Conservation (phyloP, 2,797 vertebrate genomes). For the Rhinogobio ventralis region DNA sequence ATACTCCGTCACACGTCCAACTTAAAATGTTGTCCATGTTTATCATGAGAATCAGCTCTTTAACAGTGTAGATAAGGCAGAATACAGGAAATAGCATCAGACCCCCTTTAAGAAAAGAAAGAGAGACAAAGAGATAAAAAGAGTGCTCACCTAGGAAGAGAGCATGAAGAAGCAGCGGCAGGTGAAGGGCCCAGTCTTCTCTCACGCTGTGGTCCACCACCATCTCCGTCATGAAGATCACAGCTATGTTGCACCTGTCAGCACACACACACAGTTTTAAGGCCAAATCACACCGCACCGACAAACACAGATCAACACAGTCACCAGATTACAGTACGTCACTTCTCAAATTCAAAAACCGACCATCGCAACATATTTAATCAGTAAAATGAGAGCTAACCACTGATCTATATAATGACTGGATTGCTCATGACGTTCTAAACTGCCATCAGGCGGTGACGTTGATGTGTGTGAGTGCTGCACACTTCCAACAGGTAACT, state of each 20-base stretch:
- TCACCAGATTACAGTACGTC: background rate
- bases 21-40: too few relatives aligned
- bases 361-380: too few relatives aligned
- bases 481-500: too few relatives aligned
- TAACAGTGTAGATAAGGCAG: too few relatives aligned
- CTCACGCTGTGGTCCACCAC: constrained; percentile 98
- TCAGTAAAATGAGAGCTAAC: too few relatives aligned
- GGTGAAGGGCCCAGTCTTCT: constrained; percentile 97
- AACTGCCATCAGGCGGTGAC: too few relatives aligned
- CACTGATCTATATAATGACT: too few relatives aligned
- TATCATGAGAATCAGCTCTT: too few relatives aligned
- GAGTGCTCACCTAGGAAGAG: constrained; percentile 78
- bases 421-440: too few relatives aligned
- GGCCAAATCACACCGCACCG: background rate
- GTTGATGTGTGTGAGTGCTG: too few relatives aligned
- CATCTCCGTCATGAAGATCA: constrained; percentile 99
- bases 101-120: background rate
- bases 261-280: constrained; percentile 2
- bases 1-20: too few relatives aligned
- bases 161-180: constrained; percentile 93
- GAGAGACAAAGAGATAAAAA: background rate
- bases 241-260: constrained; percentile 95
- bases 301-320: background rate
- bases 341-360: background rate
- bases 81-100: too few relatives aligned